phyloP scores from a whole-genome alignment of 2,797 vertebrate species.

The Naso thynnoides region DNA sequence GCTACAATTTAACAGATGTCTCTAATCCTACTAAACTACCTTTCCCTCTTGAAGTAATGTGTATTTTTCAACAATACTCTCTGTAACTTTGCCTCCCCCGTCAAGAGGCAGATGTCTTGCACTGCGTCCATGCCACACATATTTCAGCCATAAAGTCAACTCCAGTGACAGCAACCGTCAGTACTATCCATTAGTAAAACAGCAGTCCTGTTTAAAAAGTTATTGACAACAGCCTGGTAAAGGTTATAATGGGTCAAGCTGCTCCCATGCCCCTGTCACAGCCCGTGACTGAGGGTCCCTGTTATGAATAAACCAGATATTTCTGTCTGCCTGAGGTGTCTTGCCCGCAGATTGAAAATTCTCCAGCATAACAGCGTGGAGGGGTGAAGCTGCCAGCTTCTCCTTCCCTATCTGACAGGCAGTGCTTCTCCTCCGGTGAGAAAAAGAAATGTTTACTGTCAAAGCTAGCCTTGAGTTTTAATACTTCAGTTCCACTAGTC shows the following conservation, averaged over 20 bases:
- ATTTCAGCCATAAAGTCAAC: not conserved
- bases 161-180: constrained; percentile 32
- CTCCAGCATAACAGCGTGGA: constrained; percentile 42
- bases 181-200: constrained; percentile 36
- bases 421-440: constrained; percentile 17
- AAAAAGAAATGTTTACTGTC: constrained; percentile 39
- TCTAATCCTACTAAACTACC: too few species aligned
- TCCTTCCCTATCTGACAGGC: constrained; percentile 48
- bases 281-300: constrained; percentile 44
- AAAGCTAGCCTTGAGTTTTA: constrained; percentile 40
- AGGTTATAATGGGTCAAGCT: constrained; percentile 62
- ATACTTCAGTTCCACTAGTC: constrained; percentile 13
- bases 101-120: too few species aligned
- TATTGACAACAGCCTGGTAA: constrained; percentile 34
- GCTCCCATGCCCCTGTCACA: constrained; percentile 52
- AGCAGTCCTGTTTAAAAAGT: constrained; percentile 38
- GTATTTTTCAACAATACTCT: too few species aligned
- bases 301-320: constrained; percentile 70
- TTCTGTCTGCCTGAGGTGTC: constrained; percentile 40
- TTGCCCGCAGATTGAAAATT: constrained; percentile 56
- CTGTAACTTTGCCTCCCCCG: too few species aligned
- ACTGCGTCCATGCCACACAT: too few species aligned
- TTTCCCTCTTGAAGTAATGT: too few species aligned
- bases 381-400: constrained; percentile 45
- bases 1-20: too few species aligned